Evolutionary conservation across 30 jellyfish, hydroid and myxozoan species (phyloP), one percentile per base, ranked within the genome.

Genomic region (Aurelia sp.): DNA sequence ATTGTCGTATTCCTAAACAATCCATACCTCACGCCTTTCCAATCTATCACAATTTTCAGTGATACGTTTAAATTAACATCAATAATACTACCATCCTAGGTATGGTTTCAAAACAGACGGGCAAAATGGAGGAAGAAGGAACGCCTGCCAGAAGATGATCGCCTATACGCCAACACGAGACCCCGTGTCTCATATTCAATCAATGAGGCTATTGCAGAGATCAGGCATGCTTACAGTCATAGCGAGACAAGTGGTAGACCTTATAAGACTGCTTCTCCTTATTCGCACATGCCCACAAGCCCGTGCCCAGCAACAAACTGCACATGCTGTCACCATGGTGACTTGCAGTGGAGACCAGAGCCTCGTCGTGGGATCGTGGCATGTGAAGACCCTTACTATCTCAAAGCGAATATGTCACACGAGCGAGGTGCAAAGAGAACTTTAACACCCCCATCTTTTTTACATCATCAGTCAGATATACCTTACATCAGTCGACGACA

Each of bases 101-200:
- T 88, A 6, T 88, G 96, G 96, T 88, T 88, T 62, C 96, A 88
- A 65, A 88, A 88, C 80, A 76, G 96, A 71, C 71, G 96, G 20
- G 96, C 96, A 44, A 88, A 88, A 80, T 88, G 96, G 96, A 61
- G 96, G 68, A 88, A 88, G 67, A 79, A 79, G 69, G 96, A 88
- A 71, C 84, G 89, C 44, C 44, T 76, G 0, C 86, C 96, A 8
- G 96, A 78, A 35, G 96, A 87, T 66, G 89, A 74, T 9, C 62
- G 90, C 41, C 86, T 78, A 9, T 87, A 76, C 72, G 85, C 84
- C 22, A 78, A 78, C 37, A 35, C 96, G 48, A 83, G 89, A 15
- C 70, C 96, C n/a, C 90, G 90, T 3, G 41, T 81, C 33, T 71
- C 93, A 2, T 84, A 84, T 19, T 84, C 93, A 40, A 84, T 84